These are phyloP conservation scores for Melieria picta DNA, from an alignment of 2,888 invertebrate species.

Conservation along the genomic window DNA sequence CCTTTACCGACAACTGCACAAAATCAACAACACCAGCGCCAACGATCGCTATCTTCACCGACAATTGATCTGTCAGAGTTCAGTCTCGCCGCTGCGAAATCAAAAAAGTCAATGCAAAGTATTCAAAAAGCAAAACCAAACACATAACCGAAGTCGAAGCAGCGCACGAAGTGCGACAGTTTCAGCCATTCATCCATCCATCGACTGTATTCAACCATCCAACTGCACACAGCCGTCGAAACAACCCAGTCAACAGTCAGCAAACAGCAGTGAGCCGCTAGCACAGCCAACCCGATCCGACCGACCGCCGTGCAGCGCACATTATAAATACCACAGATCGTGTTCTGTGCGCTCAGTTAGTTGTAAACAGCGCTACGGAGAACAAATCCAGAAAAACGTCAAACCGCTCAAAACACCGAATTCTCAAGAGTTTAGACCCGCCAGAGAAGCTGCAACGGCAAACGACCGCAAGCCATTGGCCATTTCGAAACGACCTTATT, in stretches of 20 bases:
- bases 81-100: too few relatives aligned
- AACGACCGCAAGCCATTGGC: slow-evolving; percentile 30
- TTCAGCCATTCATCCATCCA: not conserved
- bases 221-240: slow-evolving; percentile 2
- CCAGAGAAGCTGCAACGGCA: slow-evolving; percentile 28
- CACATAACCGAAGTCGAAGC: too few relatives aligned
- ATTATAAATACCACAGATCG: slow-evolving; percentile 57
- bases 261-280: slow-evolving; percentile 1
- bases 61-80: too few relatives aligned
- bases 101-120: too few relatives aligned
- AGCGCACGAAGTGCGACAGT: too few relatives aligned
- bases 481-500: slow-evolving; percentile 41
- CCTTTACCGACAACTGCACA: too few relatives aligned
- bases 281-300: slow-evolving; percentile 12
- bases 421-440: not conserved
- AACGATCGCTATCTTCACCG: too few relatives aligned
- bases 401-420: not conserved
- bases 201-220: slow-evolving; percentile 13
- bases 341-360: slow-evolving; percentile 50
- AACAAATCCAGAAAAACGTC: slow-evolving; percentile 30
- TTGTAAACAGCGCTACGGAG: slow-evolving; percentile 50
- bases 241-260: slow-evolving; percentile 7
- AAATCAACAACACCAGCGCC: too few relatives aligned
- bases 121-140: too few relatives aligned
- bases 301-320: slow-evolving; percentile 33